Conservation (phyloP, 2,888 invertebrate species). For the Lathronympha strigana region DNA sequence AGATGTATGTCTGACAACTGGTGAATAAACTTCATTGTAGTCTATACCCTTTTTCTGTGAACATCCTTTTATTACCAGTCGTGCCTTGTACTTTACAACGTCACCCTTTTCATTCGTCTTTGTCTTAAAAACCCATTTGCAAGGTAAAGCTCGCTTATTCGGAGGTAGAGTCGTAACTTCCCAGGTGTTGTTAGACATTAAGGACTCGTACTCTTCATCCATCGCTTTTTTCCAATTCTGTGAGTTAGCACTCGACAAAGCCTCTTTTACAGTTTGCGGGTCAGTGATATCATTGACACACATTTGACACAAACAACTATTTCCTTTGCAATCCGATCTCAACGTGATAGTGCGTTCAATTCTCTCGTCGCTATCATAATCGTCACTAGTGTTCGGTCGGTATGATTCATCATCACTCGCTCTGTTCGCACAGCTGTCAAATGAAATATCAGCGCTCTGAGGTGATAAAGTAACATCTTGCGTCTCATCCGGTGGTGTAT, state of each 20-base stretch:
- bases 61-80: constrained; percentile 20
- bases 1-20: constrained; percentile 40
- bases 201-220: background rate
- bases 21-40: constrained; percentile 41
- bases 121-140: constrained; percentile 5
- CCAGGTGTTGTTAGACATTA: background rate
- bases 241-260: background rate
- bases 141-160: background rate
- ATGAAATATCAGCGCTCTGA: no score
- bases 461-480: no score
- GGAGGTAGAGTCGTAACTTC: background rate
- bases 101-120: constrained; percentile 4
- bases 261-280: background rate
- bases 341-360: background rate
- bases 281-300: background rate
- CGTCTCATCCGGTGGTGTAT: no score
- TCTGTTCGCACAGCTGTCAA: background rate
- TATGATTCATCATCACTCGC: background rate
- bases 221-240: background rate
- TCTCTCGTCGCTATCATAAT: background rate
- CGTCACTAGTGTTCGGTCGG: background rate
- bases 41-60: constrained; percentile 35
- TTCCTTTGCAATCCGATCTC: background rate
- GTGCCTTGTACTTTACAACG: no score
- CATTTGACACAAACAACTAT: background rate